Evolutionary conservation across 2,888 invertebrate species (phyloP), one percentile per base, ranked within the genome.

Genomic region (Cloeon dipterum): DNA sequence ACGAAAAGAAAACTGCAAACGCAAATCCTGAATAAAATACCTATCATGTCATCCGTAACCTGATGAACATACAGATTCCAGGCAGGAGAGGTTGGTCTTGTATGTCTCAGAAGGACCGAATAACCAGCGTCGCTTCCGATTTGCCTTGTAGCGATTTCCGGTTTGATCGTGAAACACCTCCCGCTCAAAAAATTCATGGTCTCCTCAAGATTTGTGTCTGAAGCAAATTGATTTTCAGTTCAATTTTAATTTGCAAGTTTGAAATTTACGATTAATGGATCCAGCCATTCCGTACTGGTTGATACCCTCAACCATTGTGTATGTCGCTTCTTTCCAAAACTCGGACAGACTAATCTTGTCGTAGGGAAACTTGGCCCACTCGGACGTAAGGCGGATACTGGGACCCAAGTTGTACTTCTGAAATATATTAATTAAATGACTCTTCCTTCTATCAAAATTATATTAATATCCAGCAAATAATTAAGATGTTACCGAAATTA

Each of bases 61-160:
- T 71, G 68, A 47, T 73, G 72, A 11, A 73, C 59, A 36, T 57
- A 68, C 2, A 72, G 52, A 40, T 70, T 66, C 54, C 70, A 72
- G 7, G 72, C 73, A 0, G 65, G 63, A 10, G 5, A 21, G 3
- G 29, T 16, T 5, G 37, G 19, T n/a, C 23, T 29, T 8, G 29
- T 8, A 47, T 74, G 70, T 20, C 57, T 57, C 34, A 74, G 50
- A 3, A 63, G 61, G 8, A 75, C 50, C 5, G 67, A 66, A 49
- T 67, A 73, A 0, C 75, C 74, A 0, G 60, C 51, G 0, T 51
- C 43, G 40, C 51, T 60, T 39, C 54, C 59, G 2, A 63, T 63
- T 35, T 53, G 51, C 20, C 49, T 58, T 36, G 51, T 59, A 43
- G 50, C 49, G 26, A 52, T 49, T 42, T 55, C 58, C 1, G 63